These are phyloP conservation scores for Bombus balteatus DNA, from an alignment of 1,140 invertebrate species.

Conservation along the genomic window DNA sequence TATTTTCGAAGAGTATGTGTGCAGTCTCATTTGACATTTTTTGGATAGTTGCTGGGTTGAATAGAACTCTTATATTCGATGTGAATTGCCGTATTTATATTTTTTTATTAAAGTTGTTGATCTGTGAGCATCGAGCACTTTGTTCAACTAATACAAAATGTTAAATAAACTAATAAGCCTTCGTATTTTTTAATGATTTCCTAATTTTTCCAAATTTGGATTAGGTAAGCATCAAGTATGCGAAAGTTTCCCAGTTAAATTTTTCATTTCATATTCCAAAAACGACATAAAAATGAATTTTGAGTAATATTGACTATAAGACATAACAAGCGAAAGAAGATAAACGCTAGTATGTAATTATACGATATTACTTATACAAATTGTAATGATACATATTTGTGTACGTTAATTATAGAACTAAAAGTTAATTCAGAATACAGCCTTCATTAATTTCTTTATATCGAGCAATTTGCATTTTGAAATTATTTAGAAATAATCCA, in stretches of 20 bases:
- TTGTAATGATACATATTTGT: too few species aligned
- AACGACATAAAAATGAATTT: not conserved
- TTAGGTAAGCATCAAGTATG: not conserved
- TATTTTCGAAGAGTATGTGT: not conserved
- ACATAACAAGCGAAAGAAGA: too few species aligned
- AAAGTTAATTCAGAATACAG: too few species aligned
- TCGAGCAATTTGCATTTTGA: too few species aligned
- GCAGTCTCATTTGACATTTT: not conserved
- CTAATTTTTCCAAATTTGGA: not conserved
- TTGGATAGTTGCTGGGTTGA: not conserved
- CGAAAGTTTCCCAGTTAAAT: not conserved
- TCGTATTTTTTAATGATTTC: not conserved
- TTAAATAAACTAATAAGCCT: not conserved
- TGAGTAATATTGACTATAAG: too few species aligned
- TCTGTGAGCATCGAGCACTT: too few species aligned
- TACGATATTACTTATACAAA: too few species aligned
- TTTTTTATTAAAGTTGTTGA: not conserved
- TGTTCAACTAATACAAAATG: too few species aligned
- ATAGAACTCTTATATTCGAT: not conserved
- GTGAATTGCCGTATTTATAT: not conserved
- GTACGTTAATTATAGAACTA: too few species aligned
- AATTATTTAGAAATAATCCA: too few species aligned
- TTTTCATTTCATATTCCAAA: not conserved
- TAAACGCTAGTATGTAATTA: too few species aligned
- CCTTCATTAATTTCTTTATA: too few species aligned